A percentile compares a stretch with the other conserved stretches of the same genome.
phyloP scores from a whole-genome alignment of 2,888 invertebrate genomes.

The Choristoneura rosaceana region DNA sequence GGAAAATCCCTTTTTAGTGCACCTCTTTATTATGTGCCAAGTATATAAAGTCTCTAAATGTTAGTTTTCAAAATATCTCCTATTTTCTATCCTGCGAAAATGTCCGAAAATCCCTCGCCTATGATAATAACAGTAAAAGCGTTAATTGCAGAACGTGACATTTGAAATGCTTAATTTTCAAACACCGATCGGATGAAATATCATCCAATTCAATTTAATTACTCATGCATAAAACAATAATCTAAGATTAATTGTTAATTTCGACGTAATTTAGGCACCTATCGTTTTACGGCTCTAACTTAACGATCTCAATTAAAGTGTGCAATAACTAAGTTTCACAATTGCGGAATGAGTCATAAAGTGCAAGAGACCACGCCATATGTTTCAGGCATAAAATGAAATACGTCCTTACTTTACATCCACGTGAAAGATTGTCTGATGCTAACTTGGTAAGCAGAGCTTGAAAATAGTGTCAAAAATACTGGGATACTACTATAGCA shows the following conservation, averaged over 20 bases:
- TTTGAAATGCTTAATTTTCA: neutral
- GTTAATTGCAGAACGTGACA: neutral
- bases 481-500: too few species aligned
- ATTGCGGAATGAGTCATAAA: conserved; percentile 37
- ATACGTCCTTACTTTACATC: conserved; percentile 12
- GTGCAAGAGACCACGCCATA: conserved; percentile 25
- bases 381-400: conserved; percentile 35
- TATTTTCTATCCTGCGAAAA: too few species aligned
- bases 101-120: too few species aligned
- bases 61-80: too few species aligned
- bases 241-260: conserved; percentile 32
- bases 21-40: too few species aligned
- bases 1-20: too few species aligned
- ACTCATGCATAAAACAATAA: conserved; percentile 27
- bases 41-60: too few species aligned
- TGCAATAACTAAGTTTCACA: conserved; percentile 39
- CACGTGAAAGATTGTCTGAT: neutral
- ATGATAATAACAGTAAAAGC: too few species aligned
- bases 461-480: too few species aligned
- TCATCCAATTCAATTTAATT: conserved; percentile 7
- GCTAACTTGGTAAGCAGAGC: neutral
- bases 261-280: conserved; percentile 30
- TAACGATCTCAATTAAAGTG: conserved; percentile 40
- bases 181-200: neutral
- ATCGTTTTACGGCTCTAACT: conserved; percentile 36